Conservation (phyloP, 2,888 invertebrate species). For the Orthosia gothica region DNA sequence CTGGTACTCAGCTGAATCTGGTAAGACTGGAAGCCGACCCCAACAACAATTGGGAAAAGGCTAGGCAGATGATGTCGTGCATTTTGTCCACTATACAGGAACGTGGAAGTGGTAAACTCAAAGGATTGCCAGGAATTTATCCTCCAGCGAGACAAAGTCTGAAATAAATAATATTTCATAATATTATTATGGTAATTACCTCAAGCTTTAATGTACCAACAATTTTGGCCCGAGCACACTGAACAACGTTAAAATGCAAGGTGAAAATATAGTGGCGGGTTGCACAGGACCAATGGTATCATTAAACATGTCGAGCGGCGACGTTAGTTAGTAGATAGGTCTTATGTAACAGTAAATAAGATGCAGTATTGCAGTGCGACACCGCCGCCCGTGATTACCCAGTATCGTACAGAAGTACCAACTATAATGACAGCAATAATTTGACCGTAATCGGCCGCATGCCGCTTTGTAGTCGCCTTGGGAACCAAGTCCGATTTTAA, state of each 20-base stretch:
- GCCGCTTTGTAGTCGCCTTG: constrained; percentile 88
- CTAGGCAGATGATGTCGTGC: too few species aligned
- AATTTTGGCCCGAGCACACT: constrained; percentile 36
- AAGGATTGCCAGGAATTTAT: constrained; percentile 20
- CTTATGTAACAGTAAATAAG: constrained; percentile 74
- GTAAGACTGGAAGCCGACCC: too few species aligned
- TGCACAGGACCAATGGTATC: constrained; percentile 54
- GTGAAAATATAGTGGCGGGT: constrained; percentile 58
- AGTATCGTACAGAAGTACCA: constrained; percentile 78
- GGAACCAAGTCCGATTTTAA: constrained; percentile 88
- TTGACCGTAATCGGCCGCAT: constrained; percentile 89
- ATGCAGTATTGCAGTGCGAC: constrained; percentile 79
- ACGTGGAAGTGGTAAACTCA: constrained; percentile 15
- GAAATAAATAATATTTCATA: constrained; percentile 43
- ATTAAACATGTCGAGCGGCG: constrained; percentile 58
- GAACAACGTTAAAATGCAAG: constrained; percentile 56
- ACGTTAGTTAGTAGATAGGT: constrained; percentile 62
- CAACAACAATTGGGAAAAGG: too few species aligned
- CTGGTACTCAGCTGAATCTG: too few species aligned
- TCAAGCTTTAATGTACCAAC: constrained; percentile 33
- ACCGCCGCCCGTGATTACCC: constrained; percentile 82
- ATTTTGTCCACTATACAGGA: constrained; percentile 22
- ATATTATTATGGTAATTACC: constrained; percentile 38
- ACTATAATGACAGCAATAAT: constrained; percentile 90
- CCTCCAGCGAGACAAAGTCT: constrained; percentile 20